Percentiles rank a stretch among this genome's conserved stretches.
Evolutionary conservation across 2,113 vertebrate genomes (phyloP).

Genomic region (Varanus salvator): DNA sequence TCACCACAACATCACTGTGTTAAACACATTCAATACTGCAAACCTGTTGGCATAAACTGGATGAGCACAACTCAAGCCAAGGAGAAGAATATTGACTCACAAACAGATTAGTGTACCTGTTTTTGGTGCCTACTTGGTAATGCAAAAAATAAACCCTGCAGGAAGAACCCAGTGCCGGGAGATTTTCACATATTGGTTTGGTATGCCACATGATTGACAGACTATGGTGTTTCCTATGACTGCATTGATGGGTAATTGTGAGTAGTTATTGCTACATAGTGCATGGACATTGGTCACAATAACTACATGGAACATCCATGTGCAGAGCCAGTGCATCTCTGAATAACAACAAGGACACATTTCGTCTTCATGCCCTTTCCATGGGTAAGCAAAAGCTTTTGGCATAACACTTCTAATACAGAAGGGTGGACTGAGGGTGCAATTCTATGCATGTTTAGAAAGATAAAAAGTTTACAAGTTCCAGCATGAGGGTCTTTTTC

Average conservation of each 20-base stretch:
- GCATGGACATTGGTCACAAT: background rate
- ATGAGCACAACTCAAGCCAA: background rate
- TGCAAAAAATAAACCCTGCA: background rate
- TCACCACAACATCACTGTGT: background rate
- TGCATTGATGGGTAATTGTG: background rate
- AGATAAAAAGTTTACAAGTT: too few relatives aligned
- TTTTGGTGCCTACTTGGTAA: background rate
- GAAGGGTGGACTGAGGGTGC: too few relatives aligned
- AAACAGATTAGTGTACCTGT: background rate
- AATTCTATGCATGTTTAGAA: too few relatives aligned
- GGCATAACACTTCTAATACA: background rate
- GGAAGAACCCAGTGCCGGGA: too few relatives aligned
- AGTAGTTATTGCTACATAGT: background rate
- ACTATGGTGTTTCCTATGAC: background rate
- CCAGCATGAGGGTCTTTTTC: too few relatives aligned
- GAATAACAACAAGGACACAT: background rate
- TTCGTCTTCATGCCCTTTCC: background rate
- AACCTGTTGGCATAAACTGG: background rate
- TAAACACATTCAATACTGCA: background rate
- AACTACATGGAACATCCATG: background rate
- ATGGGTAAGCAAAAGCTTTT: background rate
- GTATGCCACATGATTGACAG: background rate
- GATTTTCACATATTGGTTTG: background rate
- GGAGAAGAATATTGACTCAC: background rate
- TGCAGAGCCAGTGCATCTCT: background rate